phyloP scores from a whole-genome alignment of 2,797 vertebrate genomes.

The Falco biarmicus region DNA sequence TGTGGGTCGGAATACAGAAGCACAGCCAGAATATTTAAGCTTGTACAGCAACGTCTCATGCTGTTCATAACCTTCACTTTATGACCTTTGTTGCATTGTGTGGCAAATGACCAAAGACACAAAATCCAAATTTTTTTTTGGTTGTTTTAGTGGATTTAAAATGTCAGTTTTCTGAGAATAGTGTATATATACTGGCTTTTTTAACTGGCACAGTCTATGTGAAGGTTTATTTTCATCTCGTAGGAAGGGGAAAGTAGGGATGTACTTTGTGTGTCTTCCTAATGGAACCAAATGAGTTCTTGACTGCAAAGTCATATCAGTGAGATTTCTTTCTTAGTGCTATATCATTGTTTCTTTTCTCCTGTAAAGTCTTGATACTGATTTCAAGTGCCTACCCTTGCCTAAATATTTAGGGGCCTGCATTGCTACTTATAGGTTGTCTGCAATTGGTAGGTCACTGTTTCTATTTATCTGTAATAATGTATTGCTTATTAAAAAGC shows the following conservation, averaged over 20 bases:
- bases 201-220: background rate
- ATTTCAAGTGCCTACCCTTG: background rate
- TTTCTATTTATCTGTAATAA: background rate
- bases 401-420: background rate
- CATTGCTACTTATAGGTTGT: background rate
- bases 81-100: background rate
- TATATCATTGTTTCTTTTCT: background rate
- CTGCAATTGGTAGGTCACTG: background rate
- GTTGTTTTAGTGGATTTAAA: background rate
- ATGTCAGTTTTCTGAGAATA: background rate
- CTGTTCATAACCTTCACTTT: slow-evolving; percentile 18
- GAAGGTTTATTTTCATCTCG: background rate
- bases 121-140: background rate
- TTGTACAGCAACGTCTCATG: background rate
- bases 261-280: background rate
- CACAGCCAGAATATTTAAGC: background rate
- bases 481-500: background rate
- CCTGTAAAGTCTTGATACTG: background rate
- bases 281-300: background rate
- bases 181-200: accelerated
- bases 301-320: background rate
- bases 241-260: background rate
- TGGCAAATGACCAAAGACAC: background rate
- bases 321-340: background rate
- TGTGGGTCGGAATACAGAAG: background rate